These are phyloP conservation scores for Gonatopus flavifemur DNA, from an alignment of 1,140 invertebrate genomes.

Conservation along the genomic window DNA sequence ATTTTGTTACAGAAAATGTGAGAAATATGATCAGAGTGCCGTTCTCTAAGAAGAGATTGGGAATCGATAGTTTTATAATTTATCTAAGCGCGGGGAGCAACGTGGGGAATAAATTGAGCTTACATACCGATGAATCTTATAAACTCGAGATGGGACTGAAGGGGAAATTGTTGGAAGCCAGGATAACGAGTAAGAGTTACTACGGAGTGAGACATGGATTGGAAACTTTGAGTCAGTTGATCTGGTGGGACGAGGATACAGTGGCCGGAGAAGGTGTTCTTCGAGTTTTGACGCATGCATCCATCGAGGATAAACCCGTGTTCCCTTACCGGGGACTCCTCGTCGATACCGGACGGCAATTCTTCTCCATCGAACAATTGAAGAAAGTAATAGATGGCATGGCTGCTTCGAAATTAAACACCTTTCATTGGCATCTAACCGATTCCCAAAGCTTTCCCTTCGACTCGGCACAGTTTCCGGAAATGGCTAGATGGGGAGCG, in stretches of 20 bases:
- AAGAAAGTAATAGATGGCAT: constrained; percentile 77
- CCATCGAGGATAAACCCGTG: constrained; percentile 68
- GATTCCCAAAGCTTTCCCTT: constrained; percentile 86
- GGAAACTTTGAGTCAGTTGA: constrained; percentile 77
- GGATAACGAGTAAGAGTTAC: constrained; percentile 69
- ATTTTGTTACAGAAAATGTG: constrained; percentile 39
- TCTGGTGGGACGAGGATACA: constrained; percentile 74
- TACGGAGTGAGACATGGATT: constrained; percentile 78
- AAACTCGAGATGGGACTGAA: constrained; percentile 62
- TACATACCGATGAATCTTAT: constrained; percentile 77
- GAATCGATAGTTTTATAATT: constrained; percentile 44
- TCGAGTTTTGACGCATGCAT: constrained; percentile 55
- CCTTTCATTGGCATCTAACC: constrained; percentile 84
- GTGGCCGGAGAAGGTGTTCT: constrained; percentile 63
- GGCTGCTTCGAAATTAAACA: constrained; percentile 81
- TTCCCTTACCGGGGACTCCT: constrained; percentile 74
- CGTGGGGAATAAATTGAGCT: constrained; percentile 54
- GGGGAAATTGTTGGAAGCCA: constrained; percentile 60
- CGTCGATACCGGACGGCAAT: constrained; percentile 78
- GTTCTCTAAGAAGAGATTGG: constrained; percentile 43
- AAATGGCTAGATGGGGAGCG: constrained; percentile 75
- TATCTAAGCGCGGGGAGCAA: constrained; percentile 39
- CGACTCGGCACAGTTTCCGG: constrained; percentile 70
- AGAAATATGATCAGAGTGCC: constrained; percentile 42
- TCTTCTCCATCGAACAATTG: constrained; percentile 66